A percentile compares a stretch with the other conserved stretches of the same genome.
Evolutionary conservation across 2,888 invertebrate species (phyloP).

Genomic region (Dioctria linearis): DNA sequence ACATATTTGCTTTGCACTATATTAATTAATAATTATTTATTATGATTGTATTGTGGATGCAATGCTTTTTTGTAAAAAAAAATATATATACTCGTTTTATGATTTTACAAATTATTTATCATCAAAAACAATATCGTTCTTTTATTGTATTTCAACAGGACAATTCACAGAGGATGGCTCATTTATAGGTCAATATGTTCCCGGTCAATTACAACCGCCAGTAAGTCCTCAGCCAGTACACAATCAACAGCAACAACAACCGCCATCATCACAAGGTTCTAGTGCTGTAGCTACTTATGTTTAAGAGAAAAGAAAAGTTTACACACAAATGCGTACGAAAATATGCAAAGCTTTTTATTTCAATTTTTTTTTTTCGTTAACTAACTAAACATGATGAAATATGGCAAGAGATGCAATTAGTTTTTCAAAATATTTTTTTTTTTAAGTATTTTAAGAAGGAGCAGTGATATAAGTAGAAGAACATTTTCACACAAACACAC

Average conservation of each 20-base stretch:
- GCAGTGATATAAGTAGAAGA: constrained; percentile 5
- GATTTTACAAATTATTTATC: too few relatives aligned
- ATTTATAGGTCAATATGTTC: constrained; percentile 97
- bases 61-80: too few relatives aligned
- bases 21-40: too few relatives aligned
- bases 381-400: not conserved
- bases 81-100: too few relatives aligned
- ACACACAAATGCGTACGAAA: constrained; percentile 1
- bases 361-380: constrained; percentile 33
- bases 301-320: constrained; percentile 67
- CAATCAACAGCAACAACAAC: constrained; percentile 71
- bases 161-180: constrained; percentile 98
- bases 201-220: constrained; percentile 80
- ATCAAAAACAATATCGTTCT: too few relatives aligned
- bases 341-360: constrained; percentile 30
- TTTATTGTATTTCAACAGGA: constrained; percentile 62
- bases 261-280: constrained; percentile 71
- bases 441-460: not conserved
- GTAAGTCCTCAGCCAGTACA: constrained; percentile 71
- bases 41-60: too few relatives aligned
- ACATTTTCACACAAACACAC: constrained; percentile 7
- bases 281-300: constrained; percentile 78
- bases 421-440: not conserved
- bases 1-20: too few relatives aligned
- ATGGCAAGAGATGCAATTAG: not conserved